A percentile compares a stretch with the other conserved stretches of the same genome.
Evolutionary conservation across 2,797 vertebrate genomes (phyloP).

Genomic region (Alcedo quadribrachys): DNA sequence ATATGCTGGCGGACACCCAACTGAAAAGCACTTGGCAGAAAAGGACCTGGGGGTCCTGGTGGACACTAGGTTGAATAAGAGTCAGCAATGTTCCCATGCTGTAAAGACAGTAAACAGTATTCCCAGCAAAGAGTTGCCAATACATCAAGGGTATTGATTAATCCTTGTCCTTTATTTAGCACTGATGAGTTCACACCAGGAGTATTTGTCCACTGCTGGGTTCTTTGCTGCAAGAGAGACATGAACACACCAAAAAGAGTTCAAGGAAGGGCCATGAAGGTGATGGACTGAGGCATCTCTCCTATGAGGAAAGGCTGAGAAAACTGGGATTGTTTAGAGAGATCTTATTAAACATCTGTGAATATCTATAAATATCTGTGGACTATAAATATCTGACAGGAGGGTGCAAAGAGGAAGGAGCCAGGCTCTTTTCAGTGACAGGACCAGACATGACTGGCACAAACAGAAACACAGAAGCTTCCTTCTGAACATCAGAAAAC

Average conservation of each 20-base stretch:
- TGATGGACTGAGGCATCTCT: not conserved
- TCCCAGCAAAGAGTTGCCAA: not conserved
- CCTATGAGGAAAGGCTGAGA: not conserved
- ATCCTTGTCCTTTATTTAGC: not conserved
- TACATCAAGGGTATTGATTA: not conserved
- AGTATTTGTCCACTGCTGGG: no score
- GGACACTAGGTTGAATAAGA: not conserved
- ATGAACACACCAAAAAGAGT: not conserved
- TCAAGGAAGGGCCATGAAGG: not conserved
- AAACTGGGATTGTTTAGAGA: not conserved
- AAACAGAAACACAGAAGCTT: not conserved
- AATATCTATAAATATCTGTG: not conserved
- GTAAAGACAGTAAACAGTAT: not conserved
- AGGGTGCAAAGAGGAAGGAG: not conserved
- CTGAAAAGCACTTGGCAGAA: not conserved
- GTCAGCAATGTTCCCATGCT: not conserved
- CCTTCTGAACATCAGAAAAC: not conserved
- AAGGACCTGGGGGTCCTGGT: not conserved
- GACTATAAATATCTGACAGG: not conserved
- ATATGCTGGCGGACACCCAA: not conserved
- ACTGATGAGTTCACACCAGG: not conserved
- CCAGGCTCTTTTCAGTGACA: not conserved
- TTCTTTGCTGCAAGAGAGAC: not conserved
- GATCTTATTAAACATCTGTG: not conserved
- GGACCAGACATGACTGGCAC: accelerated